Base-by-base conservation (phyloP, 1,140 invertebrate genomes). In the Drosophila sp. region DNA sequence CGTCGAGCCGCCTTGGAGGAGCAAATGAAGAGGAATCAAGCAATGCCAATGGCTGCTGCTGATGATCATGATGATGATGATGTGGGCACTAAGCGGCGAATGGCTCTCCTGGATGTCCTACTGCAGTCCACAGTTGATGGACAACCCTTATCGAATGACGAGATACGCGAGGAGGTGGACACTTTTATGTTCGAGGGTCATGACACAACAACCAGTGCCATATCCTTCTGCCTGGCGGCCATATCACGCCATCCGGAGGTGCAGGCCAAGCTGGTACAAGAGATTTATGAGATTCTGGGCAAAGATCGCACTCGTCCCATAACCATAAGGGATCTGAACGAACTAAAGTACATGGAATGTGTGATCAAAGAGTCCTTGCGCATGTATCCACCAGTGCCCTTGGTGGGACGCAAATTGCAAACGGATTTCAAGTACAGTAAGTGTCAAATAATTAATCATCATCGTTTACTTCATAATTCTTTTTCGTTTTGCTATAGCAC, bases 281-380 rank as follows among this genome's bases (percentile, higher is more conserved):
- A 93, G 74, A 85, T 92, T 17, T 10, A 62, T 0, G 10, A 60
- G 0, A 85, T 95, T 3, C 82, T 94, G 35, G 92, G 91, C 62
- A 86, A 91, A 1, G 90, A 93, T 70, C 80, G 81, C 1, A 76
- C 68, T 4, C 73, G 92, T 2, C 64, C 92, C 1, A 86, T 94
- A 0, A 93, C 91, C 86, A 3, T 93, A 82, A 47, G 70, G 0
- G 94, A 95, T 72, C 79, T 96, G 1, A 92, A 87, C 17, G 91
- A 95, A 44, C 78, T 96, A 58, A 95, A 94, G 83, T 96, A 96
- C 79, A 83, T 96, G 66, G 96, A 96, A 69, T 93, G 94, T 85
- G 94, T 95, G 27, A 94, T 96, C 10, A 96, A 96, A 91, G 96
- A 96, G 91, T 93, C 94, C 0, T 83, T 96, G 10, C 92, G 96